Conservation (phyloP, 2,888 invertebrate species). For the Cantharis rustica region DNA sequence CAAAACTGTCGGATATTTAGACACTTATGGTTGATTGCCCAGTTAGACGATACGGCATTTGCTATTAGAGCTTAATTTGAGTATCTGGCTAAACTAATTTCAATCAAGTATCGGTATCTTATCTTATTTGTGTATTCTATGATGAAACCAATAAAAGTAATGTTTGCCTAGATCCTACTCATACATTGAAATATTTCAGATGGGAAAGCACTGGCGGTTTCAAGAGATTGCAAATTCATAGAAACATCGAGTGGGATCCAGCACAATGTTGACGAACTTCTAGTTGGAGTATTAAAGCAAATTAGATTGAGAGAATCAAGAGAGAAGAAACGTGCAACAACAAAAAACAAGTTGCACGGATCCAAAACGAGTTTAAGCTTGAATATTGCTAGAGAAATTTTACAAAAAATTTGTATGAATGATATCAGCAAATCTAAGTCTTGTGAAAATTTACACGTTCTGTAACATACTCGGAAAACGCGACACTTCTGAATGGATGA, state of each 20-base stretch:
- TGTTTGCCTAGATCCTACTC: neutral
- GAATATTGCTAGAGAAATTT: slow-evolving; percentile 79
- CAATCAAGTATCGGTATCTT: no score
- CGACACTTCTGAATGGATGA: neutral
- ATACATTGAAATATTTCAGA: slow-evolving; percentile 63
- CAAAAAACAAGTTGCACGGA: slow-evolving; percentile 67
- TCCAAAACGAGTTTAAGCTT: slow-evolving; percentile 82
- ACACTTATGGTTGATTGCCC: no score
- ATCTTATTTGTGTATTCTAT: neutral
- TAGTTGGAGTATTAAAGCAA: slow-evolving; percentile 92
- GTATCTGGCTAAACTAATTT: no score
- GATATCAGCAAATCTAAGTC: slow-evolving; percentile 85
- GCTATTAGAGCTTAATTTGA: no score
- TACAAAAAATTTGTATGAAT: slow-evolving; percentile 84
- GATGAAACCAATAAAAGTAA: neutral
- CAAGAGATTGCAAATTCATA: slow-evolving; percentile 90
- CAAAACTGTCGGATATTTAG: no score
- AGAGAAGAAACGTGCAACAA: slow-evolving; percentile 66
- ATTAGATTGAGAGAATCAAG: slow-evolving; percentile 77
- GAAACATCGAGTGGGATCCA: slow-evolving; percentile 96
- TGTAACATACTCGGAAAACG: slow-evolving; percentile 58
- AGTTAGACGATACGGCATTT: no score
- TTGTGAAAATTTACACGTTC: slow-evolving; percentile 84
- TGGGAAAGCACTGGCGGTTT: slow-evolving; percentile 87
- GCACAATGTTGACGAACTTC: slow-evolving; percentile 94